Percentiles rank a stretch among this genome's conserved stretches.
Conservation (phyloP, 2,797 vertebrate genomes). For the Phrynocephalus guinanensis region DNA sequence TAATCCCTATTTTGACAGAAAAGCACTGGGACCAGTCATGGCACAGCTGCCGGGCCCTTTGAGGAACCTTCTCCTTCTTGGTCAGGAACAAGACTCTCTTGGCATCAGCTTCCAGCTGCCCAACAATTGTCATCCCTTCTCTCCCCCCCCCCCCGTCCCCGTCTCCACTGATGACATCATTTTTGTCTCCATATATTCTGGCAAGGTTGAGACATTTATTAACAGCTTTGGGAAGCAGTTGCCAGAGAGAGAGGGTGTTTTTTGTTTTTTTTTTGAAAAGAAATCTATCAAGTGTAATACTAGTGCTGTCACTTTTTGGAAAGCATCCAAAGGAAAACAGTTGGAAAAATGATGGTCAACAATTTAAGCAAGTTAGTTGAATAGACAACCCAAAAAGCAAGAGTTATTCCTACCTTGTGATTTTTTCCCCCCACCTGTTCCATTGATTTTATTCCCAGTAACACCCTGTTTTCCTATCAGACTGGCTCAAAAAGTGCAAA, state of each 20-base stretch:
- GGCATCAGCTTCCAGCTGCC: background rate
- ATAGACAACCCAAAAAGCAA: too few species aligned
- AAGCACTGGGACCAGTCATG: background rate
- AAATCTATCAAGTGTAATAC: background rate
- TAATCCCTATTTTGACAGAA: background rate
- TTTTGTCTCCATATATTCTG: background rate
- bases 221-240: background rate
- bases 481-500: background rate
- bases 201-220: background rate
- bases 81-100: background rate
- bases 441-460: background rate
- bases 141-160: too few species aligned
- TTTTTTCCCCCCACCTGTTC: background rate
- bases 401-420: background rate
- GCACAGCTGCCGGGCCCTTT: background rate
- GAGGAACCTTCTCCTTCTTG: too few species aligned
- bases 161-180: background rate
- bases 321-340: background rate
- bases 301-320: background rate
- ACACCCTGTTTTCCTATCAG: background rate
- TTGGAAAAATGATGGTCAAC: background rate
- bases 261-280: background rate
- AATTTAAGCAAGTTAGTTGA: background rate
- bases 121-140: background rate
- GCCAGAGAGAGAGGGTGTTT: background rate